Conservation (phyloP, 2,113 vertebrate species). For the Lucifuga dentata region DNA sequence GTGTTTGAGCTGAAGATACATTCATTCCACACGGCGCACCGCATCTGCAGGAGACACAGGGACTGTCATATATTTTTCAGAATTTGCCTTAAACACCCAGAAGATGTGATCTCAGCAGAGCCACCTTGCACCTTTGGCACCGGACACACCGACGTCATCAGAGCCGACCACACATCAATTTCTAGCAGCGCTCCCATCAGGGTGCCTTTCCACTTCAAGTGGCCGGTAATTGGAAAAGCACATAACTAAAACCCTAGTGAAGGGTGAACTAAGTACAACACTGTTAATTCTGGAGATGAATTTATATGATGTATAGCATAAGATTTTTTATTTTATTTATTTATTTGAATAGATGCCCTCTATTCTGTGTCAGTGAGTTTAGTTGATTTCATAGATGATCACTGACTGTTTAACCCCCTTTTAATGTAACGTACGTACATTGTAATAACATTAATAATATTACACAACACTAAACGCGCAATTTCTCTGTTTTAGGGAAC, state of each 20-base stretch:
- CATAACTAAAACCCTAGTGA: too few relatives aligned
- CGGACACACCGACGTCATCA: conserved; percentile 83
- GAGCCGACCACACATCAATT: conserved; percentile 81
- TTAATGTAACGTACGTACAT: too few relatives aligned
- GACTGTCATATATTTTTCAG: conserved; percentile 90
- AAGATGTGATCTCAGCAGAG: conserved; percentile 85
- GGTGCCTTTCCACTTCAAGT: conserved; percentile 90
- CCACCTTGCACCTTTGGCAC: conserved; percentile 90
- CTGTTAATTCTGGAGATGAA: too few relatives aligned
- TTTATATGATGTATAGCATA: too few relatives aligned
- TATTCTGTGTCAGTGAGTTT: too few relatives aligned
- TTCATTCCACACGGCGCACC: conserved; percentile 83
- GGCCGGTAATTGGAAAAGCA: conserved; percentile 86
- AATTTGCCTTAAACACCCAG: conserved; percentile 89
- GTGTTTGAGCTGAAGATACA: conserved; percentile 92
- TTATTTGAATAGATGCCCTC: too few relatives aligned
- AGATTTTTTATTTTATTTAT: too few relatives aligned
- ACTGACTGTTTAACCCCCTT: too few relatives aligned
- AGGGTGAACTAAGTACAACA: too few relatives aligned
- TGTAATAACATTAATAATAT: too few relatives aligned
- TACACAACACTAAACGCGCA: background rate
- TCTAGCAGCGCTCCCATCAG: conserved; percentile 83
- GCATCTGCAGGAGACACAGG: conserved; percentile 73
- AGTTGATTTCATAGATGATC: too few relatives aligned
- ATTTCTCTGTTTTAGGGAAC: conserved; percentile 78